These are phyloP conservation scores for Enteromius anoplus DNA, from an alignment of 2,797 vertebrate species.

Conservation along the genomic window DNA sequence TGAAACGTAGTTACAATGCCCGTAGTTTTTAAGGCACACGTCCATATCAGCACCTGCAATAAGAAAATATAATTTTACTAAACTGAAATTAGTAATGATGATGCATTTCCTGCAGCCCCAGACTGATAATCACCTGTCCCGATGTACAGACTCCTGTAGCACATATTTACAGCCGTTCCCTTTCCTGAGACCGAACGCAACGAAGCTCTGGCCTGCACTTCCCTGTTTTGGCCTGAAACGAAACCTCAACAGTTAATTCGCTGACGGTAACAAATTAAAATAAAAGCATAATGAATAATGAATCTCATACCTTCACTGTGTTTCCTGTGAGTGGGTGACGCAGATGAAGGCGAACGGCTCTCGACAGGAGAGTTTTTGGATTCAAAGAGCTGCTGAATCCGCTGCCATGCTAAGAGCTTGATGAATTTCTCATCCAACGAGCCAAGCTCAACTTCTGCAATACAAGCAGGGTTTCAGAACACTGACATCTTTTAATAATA, in stretches of 20 bases:
- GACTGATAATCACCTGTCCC: constrained; percentile 79
- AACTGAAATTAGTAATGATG: not conserved
- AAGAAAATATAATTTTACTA: not conserved
- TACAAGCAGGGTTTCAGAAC: constrained; percentile 47
- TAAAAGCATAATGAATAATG: not conserved
- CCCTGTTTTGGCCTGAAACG: constrained; percentile 76
- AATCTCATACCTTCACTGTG: constrained; percentile 46
- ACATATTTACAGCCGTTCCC: constrained; percentile 85
- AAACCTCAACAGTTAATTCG: not conserved
- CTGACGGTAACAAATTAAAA: not conserved
- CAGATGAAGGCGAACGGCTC: constrained; percentile 67
- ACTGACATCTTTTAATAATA: not conserved
- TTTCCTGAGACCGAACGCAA: constrained; percentile 85
- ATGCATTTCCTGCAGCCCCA: constrained; percentile 57
- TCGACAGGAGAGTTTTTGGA: constrained; percentile 81
- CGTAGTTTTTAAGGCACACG: constrained; percentile 99
- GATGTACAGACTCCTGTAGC: constrained; percentile 89
- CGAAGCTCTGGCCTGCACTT: constrained; percentile 85
- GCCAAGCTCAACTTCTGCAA: constrained; percentile 90
- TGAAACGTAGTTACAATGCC: constrained; percentile 96
- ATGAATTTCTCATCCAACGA: constrained; percentile 93
- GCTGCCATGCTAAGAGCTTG: constrained; percentile 95
- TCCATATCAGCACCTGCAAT: constrained; percentile 97
- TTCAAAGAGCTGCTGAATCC: constrained; percentile 97
- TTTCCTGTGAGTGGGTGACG: constrained; percentile 65